Evolutionary conservation across 2,888 invertebrate genomes (phyloP), one percentile per base, ranked within the genome.

Genomic region (Lissonota sp.): DNA sequence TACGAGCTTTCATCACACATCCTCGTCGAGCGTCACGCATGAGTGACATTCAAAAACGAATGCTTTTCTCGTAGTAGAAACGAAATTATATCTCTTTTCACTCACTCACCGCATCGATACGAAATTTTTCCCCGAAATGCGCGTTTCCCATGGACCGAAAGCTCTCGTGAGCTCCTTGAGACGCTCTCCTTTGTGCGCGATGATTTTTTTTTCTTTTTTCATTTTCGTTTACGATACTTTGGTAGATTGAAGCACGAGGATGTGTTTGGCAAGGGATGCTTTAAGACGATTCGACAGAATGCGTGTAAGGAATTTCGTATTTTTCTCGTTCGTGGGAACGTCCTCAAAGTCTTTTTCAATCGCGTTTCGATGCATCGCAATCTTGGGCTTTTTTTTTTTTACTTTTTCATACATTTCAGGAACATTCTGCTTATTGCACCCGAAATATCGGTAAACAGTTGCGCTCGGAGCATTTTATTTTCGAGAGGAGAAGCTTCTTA

Each of bases 61-160:
- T 8, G n/a, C 5, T 37, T 42, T 26, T 42, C 4, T 53, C 12
- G 42, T 26, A 26, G 26, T 26, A 40, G 7, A 10, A 42, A 55
- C 12, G 4, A 53, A 42, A 53, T 6, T 4, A 42, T 49, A 12
- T 37, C 53, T 51, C 5, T 49, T 6, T 53, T 5, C 12, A 12
- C 12, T 44, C 37, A 51, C 6, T 14, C n/a, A 7, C 53, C 0
- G 16, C 5, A n/a, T 16, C 5, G 5, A 6, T 60, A 10, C 12
- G 4, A 6, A 14, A 7, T 12, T 14, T 42, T 42, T n/a, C 12
- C 39, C 16, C 16, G 40, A 16, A 42, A 16, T 8, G 62, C 51
- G 40, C 42, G n/a, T 53, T 71, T 51, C 10, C 5, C 71, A 10
- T 10, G 16, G 62, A 72, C 53, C 51, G 62, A 53, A 62, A 26